A percentile compares a stretch with the other conserved stretches of the same genome.
Conservation (phyloP, 2,888 invertebrate species). For the Yponomeuta evonymella region DNA sequence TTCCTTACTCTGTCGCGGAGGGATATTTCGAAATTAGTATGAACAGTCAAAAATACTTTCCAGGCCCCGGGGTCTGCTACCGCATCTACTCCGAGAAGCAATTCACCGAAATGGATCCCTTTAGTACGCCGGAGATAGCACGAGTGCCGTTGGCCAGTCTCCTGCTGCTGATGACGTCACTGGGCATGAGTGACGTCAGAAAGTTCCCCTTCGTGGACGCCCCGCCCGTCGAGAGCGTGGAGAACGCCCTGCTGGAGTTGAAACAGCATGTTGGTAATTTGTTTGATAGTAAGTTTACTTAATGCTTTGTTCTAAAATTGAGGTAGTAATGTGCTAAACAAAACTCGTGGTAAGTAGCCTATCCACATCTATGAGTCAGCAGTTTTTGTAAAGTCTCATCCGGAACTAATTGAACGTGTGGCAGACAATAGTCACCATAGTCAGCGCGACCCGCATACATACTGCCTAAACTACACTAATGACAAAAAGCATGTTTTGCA, state of each 20-base stretch:
- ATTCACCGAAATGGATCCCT: conserved; percentile 85
- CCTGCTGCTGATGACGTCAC: conserved; percentile 92
- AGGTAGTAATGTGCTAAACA: too few relatives aligned
- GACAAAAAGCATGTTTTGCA: too few relatives aligned
- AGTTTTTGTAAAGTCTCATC: too few relatives aligned
- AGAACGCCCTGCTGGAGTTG: conserved; percentile 89
- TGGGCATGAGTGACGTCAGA: conserved; percentile 93
- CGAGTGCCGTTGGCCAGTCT: conserved; percentile 95
- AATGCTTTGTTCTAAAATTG: too few relatives aligned
- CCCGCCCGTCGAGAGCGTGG: conserved; percentile 89
- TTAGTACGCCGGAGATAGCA: conserved; percentile 94
- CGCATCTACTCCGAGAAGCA: conserved; percentile 91
- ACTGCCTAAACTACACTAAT: too few relatives aligned
- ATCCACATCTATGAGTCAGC: too few relatives aligned
- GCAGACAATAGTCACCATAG: too few relatives aligned
- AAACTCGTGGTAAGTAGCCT: too few relatives aligned
- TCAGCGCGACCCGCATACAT: too few relatives aligned
- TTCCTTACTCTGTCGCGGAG: too few relatives aligned
- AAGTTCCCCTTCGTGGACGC: conserved; percentile 96
- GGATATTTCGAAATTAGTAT: too few relatives aligned
- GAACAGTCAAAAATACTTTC: conserved; percentile 19
- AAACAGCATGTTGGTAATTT: conserved; percentile 84
- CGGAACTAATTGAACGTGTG: too few relatives aligned
- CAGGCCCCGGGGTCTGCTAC: conserved; percentile 95
- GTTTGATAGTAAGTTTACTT: not conserved